Conservation (phyloP, 2,113 vertebrate species). For the Cyphomyrus plagiostoma region DNA sequence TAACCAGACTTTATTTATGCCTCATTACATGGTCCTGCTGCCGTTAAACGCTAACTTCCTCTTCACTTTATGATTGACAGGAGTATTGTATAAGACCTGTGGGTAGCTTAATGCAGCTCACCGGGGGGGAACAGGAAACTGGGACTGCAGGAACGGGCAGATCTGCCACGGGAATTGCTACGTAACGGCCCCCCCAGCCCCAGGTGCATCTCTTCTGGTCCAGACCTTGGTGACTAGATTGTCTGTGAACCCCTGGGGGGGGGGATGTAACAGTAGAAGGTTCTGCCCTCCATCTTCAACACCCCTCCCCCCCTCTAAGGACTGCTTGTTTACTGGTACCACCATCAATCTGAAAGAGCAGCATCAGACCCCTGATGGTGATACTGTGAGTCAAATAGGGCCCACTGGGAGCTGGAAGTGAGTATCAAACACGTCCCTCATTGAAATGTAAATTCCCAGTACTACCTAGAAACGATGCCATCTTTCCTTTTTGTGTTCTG, state of each 20-base stretch:
- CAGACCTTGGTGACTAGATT: background rate
- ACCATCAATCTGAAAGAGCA: background rate
- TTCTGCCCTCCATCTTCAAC: background rate
- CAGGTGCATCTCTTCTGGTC: background rate
- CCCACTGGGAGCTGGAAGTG: background rate
- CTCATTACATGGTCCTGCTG: background rate
- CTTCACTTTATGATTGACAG: slow-evolving; percentile 4
- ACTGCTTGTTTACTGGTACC: background rate
- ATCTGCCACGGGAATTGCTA: background rate
- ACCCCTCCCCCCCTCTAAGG: background rate
- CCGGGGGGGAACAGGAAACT: background rate
- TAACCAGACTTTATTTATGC: background rate
- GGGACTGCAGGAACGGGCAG: background rate
- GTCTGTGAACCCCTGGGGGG: background rate
- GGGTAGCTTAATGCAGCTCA: background rate
- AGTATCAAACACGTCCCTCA: background rate
- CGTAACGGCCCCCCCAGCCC: background rate
- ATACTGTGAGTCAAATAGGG: background rate
- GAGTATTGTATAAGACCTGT: background rate
- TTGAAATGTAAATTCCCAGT: slow-evolving; percentile 5
- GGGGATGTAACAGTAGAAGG: background rate
- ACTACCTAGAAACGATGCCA: background rate
- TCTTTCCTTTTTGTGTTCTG: background rate
- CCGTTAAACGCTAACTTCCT: background rate
- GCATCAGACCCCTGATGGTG: background rate